Evolutionary conservation across 1,140 invertebrate species (phyloP), one percentile per base, ranked within the genome.

Genomic region (Drosophila tsacasi): DNA sequence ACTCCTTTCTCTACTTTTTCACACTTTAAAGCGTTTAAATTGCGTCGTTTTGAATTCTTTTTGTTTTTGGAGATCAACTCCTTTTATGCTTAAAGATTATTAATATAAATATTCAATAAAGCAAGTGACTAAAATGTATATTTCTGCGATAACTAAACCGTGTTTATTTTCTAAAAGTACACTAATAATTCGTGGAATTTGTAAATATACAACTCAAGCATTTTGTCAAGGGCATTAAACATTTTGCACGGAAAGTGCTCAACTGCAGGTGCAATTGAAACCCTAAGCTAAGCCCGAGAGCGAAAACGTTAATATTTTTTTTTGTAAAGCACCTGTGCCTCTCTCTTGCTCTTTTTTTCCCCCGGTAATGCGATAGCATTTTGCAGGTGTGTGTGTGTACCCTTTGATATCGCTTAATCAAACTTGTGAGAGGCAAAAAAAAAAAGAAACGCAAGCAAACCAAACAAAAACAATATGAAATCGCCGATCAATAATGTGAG

Each of bases 321-420:
- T 76, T 68, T 44, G 75, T 60, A 35, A 57, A 71, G 71, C 81
- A 79, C 81, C 76, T 79, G 81, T 39, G 64, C 49, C 15, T 23
- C 27, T 65, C 12, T 54, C 21, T 35, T 19, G 39, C 15, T 25
- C 4, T 55, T 27, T 21, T 47, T 25, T 17, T 50, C 21, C 42
- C 72, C 50, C 44, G 46, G 75, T 61, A 77, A 77, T 77, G 75
- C 64, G 75, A 77, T 77, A 77, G 74, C 49, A 40, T 17, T 61
- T 32, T 13, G 32, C 35, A 57, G 35, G 54, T 57, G n/a, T 27
- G 13, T 25, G 12, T 76, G 55, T 77, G 40, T 76, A 52, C 63
- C 64, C 64, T 77, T 77, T 62, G 64, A 77, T 60, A 69, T 69
- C 64, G 64, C 58, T 37, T 44, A 77, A 73, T 73, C 71, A 50